Base-by-base conservation (phyloP, 2,888 invertebrate genomes). In the Amphipyra berbera region DNA sequence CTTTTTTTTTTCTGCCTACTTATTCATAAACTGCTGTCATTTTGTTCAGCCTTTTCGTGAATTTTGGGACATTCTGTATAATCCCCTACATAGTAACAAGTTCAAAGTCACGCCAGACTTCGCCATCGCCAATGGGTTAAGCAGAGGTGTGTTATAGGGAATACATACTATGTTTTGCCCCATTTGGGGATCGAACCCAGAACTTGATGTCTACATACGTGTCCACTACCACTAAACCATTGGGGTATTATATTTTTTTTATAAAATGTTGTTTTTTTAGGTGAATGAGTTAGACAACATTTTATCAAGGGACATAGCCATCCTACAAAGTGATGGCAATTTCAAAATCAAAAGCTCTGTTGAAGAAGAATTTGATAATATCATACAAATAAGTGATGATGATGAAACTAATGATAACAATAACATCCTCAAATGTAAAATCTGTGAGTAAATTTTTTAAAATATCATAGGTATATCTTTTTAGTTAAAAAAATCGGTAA, bases 281-380 rank as follows among this genome's bases (percentile, higher is more conserved):
- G 95, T 96, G 0, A 93, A 91, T 78, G 97, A 95, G 88, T 91
- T 95, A 69, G 96, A 96, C 79, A 92, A 84, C 68, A 96, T 96
- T 76, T 87, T 95, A 75, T 95, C 94, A 58, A 93, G 82, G 87
- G 88, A 96, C 69, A 95, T 96, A 74, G 96, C 96, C 8, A 92
- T 96, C 44, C 87, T 97, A 40, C 96, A 96, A 68, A 96, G 96
- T 84, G 96, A 97, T 89, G 97, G 97, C n/a, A 96, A 96, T 81
- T 95, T 92, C 68, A 88, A 83, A 71, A 84, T 91, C 48, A 83
- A 88, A 83, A 82, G 84, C 76, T 84, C 86, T 37, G 45, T 82
- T 40, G 52, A 78, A 30, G 54, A 69, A 45, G 88, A 88, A 3
- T 41, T 81, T 1, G 94, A 93, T 52, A 90, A 81, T 79, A 89